Conservation (phyloP, 2,888 invertebrate species). For the Coenonympha glycerion region DNA sequence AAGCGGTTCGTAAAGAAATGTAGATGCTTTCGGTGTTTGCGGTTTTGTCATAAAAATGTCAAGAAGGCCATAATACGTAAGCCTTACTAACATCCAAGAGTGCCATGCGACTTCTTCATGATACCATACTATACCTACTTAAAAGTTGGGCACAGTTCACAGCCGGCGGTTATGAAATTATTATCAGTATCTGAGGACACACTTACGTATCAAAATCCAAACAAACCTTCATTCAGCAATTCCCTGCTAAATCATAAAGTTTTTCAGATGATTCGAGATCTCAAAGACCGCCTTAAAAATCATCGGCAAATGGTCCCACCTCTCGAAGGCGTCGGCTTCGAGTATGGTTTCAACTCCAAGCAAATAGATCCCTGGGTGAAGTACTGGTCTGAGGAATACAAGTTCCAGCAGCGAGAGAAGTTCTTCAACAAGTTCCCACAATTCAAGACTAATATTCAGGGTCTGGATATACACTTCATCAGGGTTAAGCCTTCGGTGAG, state of each 20-base stretch:
- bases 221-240: too few relatives aligned
- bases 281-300: constrained; percentile 33
- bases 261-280: constrained; percentile 38
- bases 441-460: constrained; percentile 82
- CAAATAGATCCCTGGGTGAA: constrained; percentile 77
- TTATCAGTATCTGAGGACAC: too few relatives aligned
- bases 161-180: too few relatives aligned
- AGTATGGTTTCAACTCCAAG: constrained; percentile 84
- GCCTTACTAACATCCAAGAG: too few relatives aligned
- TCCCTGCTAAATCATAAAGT: background rate
- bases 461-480: constrained; percentile 81
- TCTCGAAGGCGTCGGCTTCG: constrained; percentile 79
- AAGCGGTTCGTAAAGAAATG: too few relatives aligned
- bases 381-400: constrained; percentile 84
- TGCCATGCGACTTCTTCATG: too few relatives aligned
- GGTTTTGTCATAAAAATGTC: too few relatives aligned
- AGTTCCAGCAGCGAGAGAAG: constrained; percentile 67
- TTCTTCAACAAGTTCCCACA: constrained; percentile 79
- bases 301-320: constrained; percentile 53
- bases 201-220: too few relatives aligned
- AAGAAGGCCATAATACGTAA: too few relatives aligned
- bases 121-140: too few relatives aligned
- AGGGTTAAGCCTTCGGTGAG: constrained; percentile 74
- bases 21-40: too few relatives aligned
- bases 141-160: too few relatives aligned